Evolutionary conservation across 2,113 vertebrate genomes (phyloP), one percentile per base, ranked within the genome.

Genomic region (Mungos mungo): DNA sequence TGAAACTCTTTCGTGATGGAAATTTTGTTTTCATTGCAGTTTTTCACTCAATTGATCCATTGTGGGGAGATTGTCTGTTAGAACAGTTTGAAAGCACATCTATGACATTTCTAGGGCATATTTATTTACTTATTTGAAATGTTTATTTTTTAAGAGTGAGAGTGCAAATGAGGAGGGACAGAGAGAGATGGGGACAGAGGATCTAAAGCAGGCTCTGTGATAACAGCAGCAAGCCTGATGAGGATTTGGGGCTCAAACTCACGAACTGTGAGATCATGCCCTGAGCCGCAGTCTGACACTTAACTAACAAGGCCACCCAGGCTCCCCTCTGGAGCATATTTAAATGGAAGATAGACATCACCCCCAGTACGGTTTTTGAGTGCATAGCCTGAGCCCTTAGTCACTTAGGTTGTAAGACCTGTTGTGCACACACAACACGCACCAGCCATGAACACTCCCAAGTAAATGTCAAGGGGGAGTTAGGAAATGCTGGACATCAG

Each of bases 1-100:
- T 77, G 71, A 97, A 92, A 90, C 63, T 77, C 47, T 50, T 91
- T 47, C 15, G 1, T 45, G 63, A 77, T 50, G n/a, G 31, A 72
- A 88, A 83, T 69, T 93, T n/a, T 88, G 3, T 47, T 90, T 68
- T 90, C 31, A 4, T 3, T 89, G 16, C 2, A 72, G 21, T 54
- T 76, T 93, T 81, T 83, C 38, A 72, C n/a, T 86, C 14, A 13
- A 0, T 14, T 23, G 47, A 87, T 74, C 35, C 38, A 35, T 83
- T 93, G 38, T 1, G 23, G 38, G 15, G 33, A 95, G 15, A 83
- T 35, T 47, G 4, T 52, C 35, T 31, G 11, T 31, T 54, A 35
- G 72, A 90, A 94, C 11, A 81, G 33, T 69, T 54, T 16, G 45
- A 21, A 14, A 33, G 27, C 23, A 72, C 12, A 54, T 47, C 63